A percentile compares a stretch with the other conserved stretches of the same genome.
Conservation (phyloP, 2,797 vertebrate species). For the Gymnothorax reevesii region DNA sequence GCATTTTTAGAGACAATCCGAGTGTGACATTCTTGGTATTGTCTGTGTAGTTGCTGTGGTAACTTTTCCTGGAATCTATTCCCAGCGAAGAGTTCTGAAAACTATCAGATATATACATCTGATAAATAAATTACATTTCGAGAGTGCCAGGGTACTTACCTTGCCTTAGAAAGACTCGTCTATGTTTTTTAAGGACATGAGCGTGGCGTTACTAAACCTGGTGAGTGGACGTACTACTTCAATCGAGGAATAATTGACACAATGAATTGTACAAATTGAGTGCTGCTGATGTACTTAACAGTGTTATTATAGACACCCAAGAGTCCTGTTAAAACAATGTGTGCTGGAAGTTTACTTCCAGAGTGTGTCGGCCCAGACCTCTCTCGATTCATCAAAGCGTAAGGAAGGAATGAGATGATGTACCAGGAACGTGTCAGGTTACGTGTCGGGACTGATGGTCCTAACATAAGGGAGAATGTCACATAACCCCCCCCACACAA, state of each 20-base stretch:
- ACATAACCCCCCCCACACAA: neutral
- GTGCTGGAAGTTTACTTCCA: slow-evolving; percentile 23
- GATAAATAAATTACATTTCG: neutral
- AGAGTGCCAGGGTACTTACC: neutral
- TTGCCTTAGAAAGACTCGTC: neutral
- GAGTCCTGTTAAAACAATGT: slow-evolving; percentile 34
- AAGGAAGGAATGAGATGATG: neutral
- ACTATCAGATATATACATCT: neutral
- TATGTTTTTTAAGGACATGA: neutral
- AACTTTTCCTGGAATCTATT: neutral
- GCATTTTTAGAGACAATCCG: neutral
- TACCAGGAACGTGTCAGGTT: neutral
- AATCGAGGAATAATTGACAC: slow-evolving; percentile 14
- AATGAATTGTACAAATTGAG: slow-evolving; percentile 29
- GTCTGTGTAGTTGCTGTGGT: neutral
- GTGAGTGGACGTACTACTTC: neutral
- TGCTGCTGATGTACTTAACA: slow-evolving; percentile 21
- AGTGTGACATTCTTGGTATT: neutral
- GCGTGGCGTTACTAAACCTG: neutral
- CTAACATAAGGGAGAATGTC: neutral
- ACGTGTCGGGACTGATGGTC: neutral
- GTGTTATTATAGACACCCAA: slow-evolving; percentile 34
- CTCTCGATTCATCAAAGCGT: slow-evolving; percentile 20
- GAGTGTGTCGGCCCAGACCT: slow-evolving; percentile 17
- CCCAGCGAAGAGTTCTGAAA: neutral